Evolutionary conservation across 2,113 vertebrate species (phyloP).

Genomic region (Gorsachius goisagi): DNA sequence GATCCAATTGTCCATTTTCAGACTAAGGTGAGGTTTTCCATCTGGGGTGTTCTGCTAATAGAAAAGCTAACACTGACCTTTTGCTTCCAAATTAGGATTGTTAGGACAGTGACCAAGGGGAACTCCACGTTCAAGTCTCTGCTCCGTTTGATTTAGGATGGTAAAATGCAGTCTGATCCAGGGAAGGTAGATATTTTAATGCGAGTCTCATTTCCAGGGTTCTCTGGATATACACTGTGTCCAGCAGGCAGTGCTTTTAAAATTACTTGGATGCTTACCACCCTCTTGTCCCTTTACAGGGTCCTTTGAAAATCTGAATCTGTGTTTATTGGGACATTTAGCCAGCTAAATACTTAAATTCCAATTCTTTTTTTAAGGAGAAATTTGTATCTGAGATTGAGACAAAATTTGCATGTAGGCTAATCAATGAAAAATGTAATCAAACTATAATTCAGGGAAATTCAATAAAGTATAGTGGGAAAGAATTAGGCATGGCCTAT

Average conservation of each 20-base stretch:
- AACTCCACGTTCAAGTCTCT: neutral
- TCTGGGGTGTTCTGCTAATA: neutral
- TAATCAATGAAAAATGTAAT: neutral
- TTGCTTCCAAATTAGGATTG: neutral
- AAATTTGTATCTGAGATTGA: neutral
- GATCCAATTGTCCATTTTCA: neutral
- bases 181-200: neutral
- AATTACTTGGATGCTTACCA: neutral
- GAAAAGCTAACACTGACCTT: neutral
- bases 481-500: neutral
- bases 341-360: neutral
- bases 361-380: neutral
- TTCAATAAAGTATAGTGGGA: accelerated
- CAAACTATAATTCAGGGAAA: neutral
- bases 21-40: neutral
- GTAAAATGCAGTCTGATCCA: neutral
- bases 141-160: neutral
- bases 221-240: neutral
- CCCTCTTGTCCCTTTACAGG: neutral
- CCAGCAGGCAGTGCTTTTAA: neutral
- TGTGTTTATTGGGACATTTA: neutral
- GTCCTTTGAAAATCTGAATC: neutral
- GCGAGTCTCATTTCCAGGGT: neutral
- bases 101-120: neutral
- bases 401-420: neutral